A percentile compares a stretch with the other conserved stretches of the same genome.
Conservation (phyloP, 2,113 vertebrate species). For the Lepisosteus oculatus region DNA sequence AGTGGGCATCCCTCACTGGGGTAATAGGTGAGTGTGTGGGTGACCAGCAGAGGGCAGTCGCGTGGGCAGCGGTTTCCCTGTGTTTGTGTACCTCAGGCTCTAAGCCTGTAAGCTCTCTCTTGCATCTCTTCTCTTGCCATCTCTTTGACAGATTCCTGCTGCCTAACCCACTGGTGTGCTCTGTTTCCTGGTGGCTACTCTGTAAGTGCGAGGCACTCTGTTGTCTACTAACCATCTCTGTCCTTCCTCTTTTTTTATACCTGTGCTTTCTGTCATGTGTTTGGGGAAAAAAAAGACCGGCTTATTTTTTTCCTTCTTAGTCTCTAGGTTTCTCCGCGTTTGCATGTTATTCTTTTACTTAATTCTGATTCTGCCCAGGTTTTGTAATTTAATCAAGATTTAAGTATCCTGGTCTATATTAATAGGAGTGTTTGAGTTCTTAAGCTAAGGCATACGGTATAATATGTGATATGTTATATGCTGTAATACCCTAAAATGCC, state of each 20-base stretch:
- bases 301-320: neutral
- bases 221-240: constrained; percentile 15
- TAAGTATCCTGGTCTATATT: no score
- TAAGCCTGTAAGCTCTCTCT: constrained; percentile 2
- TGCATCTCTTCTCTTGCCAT: constrained; percentile 43
- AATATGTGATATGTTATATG: no score
- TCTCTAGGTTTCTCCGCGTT: no score
- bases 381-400: no score
- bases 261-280: no score
- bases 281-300: no score
- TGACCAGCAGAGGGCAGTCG: neutral
- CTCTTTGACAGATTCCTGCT: constrained; percentile 52
- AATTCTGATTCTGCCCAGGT: no score
- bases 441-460: no score
- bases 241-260: constrained; percentile 9
- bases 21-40: constrained; percentile 80
- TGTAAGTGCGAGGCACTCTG: constrained; percentile 48
- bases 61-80: neutral
- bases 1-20: constrained; percentile 86
- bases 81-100: neutral
- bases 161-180: constrained; percentile 44
- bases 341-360: no score
- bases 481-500: no score
- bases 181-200: constrained; percentile 45
- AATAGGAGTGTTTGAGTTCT: no score